Base-by-base conservation (phyloP, 2,888 invertebrate genomes). In the Caenorhabditis sp. region DNA sequence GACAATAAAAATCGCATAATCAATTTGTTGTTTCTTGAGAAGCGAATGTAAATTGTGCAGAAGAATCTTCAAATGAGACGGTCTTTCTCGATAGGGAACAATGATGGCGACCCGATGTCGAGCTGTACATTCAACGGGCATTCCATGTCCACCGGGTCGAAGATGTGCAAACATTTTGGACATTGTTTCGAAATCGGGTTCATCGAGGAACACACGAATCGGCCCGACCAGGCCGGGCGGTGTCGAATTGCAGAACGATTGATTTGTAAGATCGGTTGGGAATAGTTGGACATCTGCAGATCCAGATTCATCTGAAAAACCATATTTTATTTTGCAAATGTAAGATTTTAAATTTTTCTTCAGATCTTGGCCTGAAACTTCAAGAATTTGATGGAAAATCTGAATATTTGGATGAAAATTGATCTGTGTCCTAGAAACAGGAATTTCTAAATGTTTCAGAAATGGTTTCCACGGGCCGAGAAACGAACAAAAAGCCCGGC, bases 31-130 rank as follows among this genome's bases (percentile, higher is more conserved):
- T 82, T 93, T 92, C 90, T 93, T 93, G 70, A 97, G 90, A 88
- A 97, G 92, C 24, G 94, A 94, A 89, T 97, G 97, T 89, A 97
- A 92, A 89, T 97, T 95, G 87, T 93, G 93, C 49, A 97, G 91
- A 49, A 86, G 76, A 19, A 83, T 79, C 88, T 93, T 92, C 77
- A 97, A 91, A 68, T 87, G 87, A 8, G 58, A 59, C 53, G 83
- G 82, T 6, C 87, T 75, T 69, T 87, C 83, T 24, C 86, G 83
- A 89, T 93, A 99, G 67, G 97, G 97, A 83, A 99, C 92, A 77
- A 97, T 92, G 78, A 99, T 92, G 81, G 97, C 97, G 8, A 89
- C 88, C 72, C 87, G 83, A 88, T 94, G 92, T 79, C 93, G 91
- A n/a, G 95, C 76, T 27, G 64, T 50, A 65, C 88, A 88, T 77